Conservation (phyloP, 2,113 vertebrate species). For the Chaetops frenatus region DNA sequence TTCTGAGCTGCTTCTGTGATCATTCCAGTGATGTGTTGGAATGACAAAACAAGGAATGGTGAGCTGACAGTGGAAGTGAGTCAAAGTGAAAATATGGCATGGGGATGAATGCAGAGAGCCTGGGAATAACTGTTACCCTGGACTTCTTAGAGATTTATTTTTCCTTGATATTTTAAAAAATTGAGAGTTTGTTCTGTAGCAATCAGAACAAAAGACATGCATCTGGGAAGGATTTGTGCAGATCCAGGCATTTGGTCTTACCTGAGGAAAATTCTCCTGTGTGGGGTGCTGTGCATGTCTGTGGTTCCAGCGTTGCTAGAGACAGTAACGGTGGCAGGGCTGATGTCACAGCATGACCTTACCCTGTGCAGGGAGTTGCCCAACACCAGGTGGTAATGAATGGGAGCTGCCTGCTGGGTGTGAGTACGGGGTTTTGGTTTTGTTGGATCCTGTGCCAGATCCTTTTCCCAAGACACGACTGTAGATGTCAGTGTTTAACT, state of each 20-base stretch:
- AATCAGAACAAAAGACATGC: not conserved
- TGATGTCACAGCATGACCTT: not conserved
- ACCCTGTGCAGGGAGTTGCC: not conserved
- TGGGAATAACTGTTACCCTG: not conserved
- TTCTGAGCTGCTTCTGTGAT: not conserved
- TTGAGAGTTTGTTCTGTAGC: not conserved
- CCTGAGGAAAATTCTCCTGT: not conserved
- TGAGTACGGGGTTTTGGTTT: accelerated
- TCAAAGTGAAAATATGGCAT: not conserved
- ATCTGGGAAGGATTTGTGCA: not conserved
- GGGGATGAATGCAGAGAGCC: not conserved
- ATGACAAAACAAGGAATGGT: not conserved
- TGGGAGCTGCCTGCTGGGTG: accelerated
- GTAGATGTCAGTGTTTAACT: slow-evolving; percentile 79
- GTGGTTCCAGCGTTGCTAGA: too few relatives aligned
- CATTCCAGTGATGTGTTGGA: not conserved
- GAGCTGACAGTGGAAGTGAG: not conserved
- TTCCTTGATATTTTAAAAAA: not conserved
- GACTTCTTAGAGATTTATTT: not conserved
- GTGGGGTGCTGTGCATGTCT: not conserved
- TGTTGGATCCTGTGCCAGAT: not conserved
- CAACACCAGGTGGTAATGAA: not conserved
- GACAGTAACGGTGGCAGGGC: not conserved
- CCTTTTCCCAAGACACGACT: slow-evolving; percentile 46
- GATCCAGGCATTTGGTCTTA: not conserved